phyloP scores from a whole-genome alignment of 2,888 invertebrate species.

The Spicauda simplicius region DNA sequence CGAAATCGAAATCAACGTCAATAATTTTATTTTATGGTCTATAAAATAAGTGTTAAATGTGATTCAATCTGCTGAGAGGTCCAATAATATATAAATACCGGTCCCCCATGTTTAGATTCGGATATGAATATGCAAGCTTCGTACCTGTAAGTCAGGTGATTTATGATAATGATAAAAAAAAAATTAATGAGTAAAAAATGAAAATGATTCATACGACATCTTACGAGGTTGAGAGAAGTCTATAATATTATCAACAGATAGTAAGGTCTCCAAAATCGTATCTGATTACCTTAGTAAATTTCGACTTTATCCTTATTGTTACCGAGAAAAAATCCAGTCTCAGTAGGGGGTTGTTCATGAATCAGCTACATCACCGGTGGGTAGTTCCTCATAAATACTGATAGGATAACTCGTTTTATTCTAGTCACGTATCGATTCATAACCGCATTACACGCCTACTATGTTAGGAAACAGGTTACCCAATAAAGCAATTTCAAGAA shows the following conservation, averaged over 20 bases:
- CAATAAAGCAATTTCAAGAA: conserved; percentile 80
- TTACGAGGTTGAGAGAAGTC: too few relatives aligned
- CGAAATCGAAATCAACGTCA: conserved; percentile 47
- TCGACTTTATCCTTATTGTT: too few relatives aligned
- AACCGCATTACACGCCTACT: conserved; percentile 67
- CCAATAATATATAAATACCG: background rate
- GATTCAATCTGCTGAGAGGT: conserved; percentile 37
- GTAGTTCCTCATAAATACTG: conserved; percentile 46
- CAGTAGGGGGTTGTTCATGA: conserved; percentile 7
- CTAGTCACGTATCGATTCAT: conserved; percentile 65
- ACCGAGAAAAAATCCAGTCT: too few relatives aligned
- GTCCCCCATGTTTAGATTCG: background rate
- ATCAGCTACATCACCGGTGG: conserved; percentile 39
- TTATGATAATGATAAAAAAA: too few relatives aligned
- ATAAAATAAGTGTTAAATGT: conserved; percentile 45
- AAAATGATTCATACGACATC: too few relatives aligned
- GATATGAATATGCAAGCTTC: background rate
- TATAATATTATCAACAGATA: too few relatives aligned
- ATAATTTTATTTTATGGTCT: conserved; percentile 51
- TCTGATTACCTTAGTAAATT: too few relatives aligned
- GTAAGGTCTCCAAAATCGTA: too few relatives aligned
- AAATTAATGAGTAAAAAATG: too few relatives aligned
- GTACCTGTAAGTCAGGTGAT: too few relatives aligned
- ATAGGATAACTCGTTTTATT: conserved; percentile 56
- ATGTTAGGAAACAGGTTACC: conserved; percentile 75